A percentile compares a stretch with the other conserved stretches of the same genome.
These are phyloP conservation scores for Eurystomus gularis DNA, from an alignment of 2,113 vertebrate genomes.

Conservation along the genomic window DNA sequence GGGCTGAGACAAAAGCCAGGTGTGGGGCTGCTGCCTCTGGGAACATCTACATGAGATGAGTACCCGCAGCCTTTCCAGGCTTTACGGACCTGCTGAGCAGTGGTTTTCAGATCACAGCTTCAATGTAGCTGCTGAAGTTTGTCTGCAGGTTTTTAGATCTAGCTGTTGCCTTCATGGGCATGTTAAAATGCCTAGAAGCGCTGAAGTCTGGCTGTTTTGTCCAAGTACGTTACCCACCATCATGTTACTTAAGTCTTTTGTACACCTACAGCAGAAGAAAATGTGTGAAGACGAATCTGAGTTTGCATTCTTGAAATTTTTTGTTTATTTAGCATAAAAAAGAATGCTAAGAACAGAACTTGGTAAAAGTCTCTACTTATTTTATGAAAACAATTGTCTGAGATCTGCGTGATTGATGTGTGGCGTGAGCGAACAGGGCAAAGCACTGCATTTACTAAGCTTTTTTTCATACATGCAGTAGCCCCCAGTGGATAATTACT, in stretches of 20 bases:
- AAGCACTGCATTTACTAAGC: neutral
- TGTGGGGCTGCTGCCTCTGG: neutral
- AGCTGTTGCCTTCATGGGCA: neutral
- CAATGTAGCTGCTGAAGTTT: rapidly evolving
- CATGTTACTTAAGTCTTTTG: neutral
- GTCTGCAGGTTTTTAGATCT: neutral
- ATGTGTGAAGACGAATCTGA: neutral
- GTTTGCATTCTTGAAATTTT: neutral
- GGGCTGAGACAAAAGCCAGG: neutral
- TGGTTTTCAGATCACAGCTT: neutral
- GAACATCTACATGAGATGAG: rapidly evolving
- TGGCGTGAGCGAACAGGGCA: neutral
- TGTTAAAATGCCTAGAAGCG: neutral
- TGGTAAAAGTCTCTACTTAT: neutral
- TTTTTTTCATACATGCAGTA: neutral
- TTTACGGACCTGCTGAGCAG: neutral
- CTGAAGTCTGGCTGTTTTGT: neutral
- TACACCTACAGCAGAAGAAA: neutral
- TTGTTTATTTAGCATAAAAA: neutral
- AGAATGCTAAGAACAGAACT: neutral
- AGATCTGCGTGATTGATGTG: neutral
- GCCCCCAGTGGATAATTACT: neutral
- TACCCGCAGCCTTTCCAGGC: neutral
- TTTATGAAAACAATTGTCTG: neutral
- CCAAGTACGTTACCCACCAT: neutral